Base-by-base conservation (phyloP, 2,113 vertebrate species). In the Chinchilla lanigera region DNA sequence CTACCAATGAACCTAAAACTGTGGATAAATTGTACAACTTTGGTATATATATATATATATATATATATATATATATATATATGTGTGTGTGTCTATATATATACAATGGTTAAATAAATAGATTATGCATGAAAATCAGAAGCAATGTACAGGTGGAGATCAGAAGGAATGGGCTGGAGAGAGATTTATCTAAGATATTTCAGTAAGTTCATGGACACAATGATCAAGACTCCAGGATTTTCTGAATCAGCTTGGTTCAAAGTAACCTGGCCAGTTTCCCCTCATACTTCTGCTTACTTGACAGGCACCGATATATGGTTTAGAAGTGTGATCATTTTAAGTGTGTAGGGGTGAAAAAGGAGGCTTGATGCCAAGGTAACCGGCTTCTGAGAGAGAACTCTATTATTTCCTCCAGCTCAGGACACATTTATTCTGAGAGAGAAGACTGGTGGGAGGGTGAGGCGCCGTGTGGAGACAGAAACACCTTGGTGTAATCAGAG, bases 281-380 rank as follows among this genome's bases (percentile, higher is more conserved):
- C 35, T 26, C 54, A 83, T 63, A 71, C 44, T 90, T 61, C 3
- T 93, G 50, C 26, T 69, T 90, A 33, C 30, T 33, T 88, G 75
- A 47, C 28, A 77, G 5, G 20, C 65, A 65, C 38, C 89, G 63
- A 90, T 56, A 80, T 83, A 78, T 71, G 22, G 13, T 91, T 83
- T 96, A 60, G 65, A 88, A 93, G 83, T 54, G 1, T 71, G 35
- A 56, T 60, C 30, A 9, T 90, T 89, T 86, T 67, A 93, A 86
- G 11, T 10, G 69, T 6, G 7, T 69, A 26, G 5, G 17, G 67
- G 33, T 61, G 67, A 38, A 81, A 96, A 92, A 38, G 38, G 30
- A 93, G 17, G 5, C 11, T 73, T 47, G 7, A 61, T 75, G 7
- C 19, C 13, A 92, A 92, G n/a, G 52, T 19, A 81, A 41, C 24